Conservation (phyloP, 2,113 vertebrate genomes). For the Diadophis punctatus region DNA sequence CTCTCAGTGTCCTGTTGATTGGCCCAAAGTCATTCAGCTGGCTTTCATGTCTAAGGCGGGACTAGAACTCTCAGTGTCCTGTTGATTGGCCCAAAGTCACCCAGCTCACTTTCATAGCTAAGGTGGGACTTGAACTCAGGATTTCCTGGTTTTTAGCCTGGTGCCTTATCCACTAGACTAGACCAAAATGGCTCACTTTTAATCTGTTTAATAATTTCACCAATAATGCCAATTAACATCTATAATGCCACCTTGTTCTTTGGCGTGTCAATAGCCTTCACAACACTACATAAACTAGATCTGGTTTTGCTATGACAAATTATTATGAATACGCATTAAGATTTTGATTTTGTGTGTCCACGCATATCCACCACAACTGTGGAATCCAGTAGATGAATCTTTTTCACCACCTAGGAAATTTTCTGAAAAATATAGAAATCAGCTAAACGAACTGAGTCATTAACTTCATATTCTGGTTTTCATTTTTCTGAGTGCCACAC, state of each 20-base stretch:
- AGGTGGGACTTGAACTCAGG: not conserved
- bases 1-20: not conserved
- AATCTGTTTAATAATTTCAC: not conserved
- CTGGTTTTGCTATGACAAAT: not conserved
- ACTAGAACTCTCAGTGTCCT: not conserved
- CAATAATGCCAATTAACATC: not conserved
- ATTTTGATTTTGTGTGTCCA: not conserved
- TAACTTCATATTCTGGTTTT: not conserved
- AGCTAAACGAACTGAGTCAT: not conserved
- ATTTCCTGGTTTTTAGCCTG: not conserved
- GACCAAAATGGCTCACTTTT: not conserved
- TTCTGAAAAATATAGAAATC: not conserved
- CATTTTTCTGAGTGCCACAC: not conserved
- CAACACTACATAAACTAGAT: not conserved
- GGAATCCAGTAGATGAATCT: rapidly evolving
- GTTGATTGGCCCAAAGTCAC: not conserved
- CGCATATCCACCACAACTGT: not conserved
- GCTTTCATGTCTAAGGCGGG: not conserved
- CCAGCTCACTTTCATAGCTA: not conserved
- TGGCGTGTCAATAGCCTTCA: not conserved
- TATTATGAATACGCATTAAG: not conserved
- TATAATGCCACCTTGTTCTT: not conserved
- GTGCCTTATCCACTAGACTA: not conserved
- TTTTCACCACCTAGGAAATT: rapidly evolving
- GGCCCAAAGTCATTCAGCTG: not conserved